Evolutionary conservation across 2,113 vertebrate species (phyloP).

Genomic region (Rattus rattus): DNA sequence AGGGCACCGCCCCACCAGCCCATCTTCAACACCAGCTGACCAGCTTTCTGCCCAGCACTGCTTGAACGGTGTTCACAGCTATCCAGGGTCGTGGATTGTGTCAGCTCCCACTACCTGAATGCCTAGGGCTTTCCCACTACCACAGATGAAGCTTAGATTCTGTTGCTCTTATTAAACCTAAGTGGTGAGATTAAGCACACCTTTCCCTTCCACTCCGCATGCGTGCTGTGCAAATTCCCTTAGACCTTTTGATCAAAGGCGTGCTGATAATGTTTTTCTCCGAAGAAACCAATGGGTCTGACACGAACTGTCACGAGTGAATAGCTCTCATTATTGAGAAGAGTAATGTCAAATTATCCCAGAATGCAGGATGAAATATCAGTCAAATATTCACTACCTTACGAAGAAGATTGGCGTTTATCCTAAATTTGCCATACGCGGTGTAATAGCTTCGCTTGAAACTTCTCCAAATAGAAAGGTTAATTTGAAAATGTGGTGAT

Average conservation of each 20-base stretch:
- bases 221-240: neutral
- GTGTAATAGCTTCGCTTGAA: conserved; percentile 51
- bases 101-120: neutral
- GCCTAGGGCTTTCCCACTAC: neutral
- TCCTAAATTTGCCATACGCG: conserved; percentile 36
- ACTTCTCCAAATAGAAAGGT: conserved; percentile 47
- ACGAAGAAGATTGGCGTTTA: conserved; percentile 44
- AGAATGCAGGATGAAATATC: conserved; percentile 26
- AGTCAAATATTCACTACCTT: conserved; percentile 44
- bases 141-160: conserved; percentile 39
- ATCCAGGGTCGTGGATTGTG: neutral
- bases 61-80: neutral
- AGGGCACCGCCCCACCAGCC: neutral
- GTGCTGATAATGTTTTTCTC: conserved; percentile 40
- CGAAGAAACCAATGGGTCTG: conserved; percentile 20
- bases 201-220: conserved; percentile 27
- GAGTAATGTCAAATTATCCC: conserved; percentile 50
- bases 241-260: conserved; percentile 14
- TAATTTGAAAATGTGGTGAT: conserved; percentile 42
- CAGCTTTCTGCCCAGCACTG: neutral
- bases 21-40: neutral
- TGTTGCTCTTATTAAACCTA: conserved; percentile 31
- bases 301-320: conserved; percentile 17
- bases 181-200: neutral
- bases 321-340: conserved; percentile 51